These are phyloP conservation scores for Drosophila sucinea DNA, from an alignment of 1,140 invertebrate genomes.

Conservation along the genomic window DNA sequence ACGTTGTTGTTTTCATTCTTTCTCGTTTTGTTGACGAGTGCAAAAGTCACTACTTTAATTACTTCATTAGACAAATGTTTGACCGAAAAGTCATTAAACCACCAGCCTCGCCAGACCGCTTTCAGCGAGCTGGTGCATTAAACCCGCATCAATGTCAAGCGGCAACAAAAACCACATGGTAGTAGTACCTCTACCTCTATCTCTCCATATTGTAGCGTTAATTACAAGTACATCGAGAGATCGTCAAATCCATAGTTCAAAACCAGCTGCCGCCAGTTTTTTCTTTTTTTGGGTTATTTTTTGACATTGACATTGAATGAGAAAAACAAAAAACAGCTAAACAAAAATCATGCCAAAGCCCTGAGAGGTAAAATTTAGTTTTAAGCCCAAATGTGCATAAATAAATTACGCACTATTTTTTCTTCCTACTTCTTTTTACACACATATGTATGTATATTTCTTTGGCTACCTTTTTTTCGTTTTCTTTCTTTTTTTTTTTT, in stretches of 20 bases:
- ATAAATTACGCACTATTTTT: conserved; percentile 59
- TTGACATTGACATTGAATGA: conserved; percentile 76
- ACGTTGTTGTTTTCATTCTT: conserved; percentile 23
- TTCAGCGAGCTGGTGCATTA: conserved; percentile 56
- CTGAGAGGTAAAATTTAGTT: conserved; percentile 38
- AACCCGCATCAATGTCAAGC: conserved; percentile 73
- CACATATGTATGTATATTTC: neutral
- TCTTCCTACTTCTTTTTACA: neutral
- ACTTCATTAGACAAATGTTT: conserved; percentile 57
- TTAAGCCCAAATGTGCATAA: conserved; percentile 54
- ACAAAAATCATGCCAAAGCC: conserved; percentile 36
- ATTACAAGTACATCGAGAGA: conserved; percentile 61
- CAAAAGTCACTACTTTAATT: conserved; percentile 59
- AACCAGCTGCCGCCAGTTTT: conserved; percentile 46
- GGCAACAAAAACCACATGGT: conserved; percentile 30
- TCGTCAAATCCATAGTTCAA: conserved; percentile 56
- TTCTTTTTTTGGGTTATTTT: neutral
- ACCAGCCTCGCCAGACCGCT: conserved; percentile 17
- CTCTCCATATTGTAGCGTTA: conserved; percentile 47
- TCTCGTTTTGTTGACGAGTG: conserved; percentile 29
- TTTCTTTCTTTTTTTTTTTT: conserved; percentile 8
- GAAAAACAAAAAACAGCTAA: conserved; percentile 12
- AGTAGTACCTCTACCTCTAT: neutral
- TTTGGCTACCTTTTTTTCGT: conserved; percentile 9
- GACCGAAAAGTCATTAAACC: conserved; percentile 14